Evolutionary conservation across 2,113 vertebrate species (phyloP).

Genomic region (Actenoides lindsayi): DNA sequence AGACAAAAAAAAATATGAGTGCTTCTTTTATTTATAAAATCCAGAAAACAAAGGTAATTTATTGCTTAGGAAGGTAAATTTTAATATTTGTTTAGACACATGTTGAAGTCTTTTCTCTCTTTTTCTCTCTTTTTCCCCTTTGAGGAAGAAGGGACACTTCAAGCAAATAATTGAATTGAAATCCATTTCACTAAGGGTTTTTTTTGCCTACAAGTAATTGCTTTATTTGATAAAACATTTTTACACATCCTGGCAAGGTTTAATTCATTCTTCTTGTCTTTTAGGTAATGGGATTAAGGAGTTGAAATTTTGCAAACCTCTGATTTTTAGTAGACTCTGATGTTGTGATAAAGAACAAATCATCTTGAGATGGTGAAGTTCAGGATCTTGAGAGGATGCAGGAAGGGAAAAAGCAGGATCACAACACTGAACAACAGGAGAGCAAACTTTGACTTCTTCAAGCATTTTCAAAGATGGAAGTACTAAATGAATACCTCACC

Average conservation of each 20-base stretch:
- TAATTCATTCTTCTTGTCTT: background rate
- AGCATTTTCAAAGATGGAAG: too few species aligned
- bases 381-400: too few species aligned
- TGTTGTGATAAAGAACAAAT: background rate
- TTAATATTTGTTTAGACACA: background rate
- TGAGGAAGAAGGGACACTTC: background rate
- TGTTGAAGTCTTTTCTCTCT: background rate
- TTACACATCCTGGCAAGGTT: background rate
- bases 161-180: background rate
- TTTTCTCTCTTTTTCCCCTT: background rate
- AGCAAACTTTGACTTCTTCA: too few species aligned
- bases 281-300: background rate
- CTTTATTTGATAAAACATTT: background rate
- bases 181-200: fast-evolving
- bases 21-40: background rate
- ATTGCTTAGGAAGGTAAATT: background rate
- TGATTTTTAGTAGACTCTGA: background rate
- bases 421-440: too few species aligned
- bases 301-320: background rate
- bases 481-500: too few species aligned
- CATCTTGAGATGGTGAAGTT: background rate
- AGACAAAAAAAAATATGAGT: background rate
- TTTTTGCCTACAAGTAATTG: background rate
- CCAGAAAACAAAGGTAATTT: fast-evolving
- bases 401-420: too few species aligned